Evolutionary conservation across 2,888 invertebrate species (phyloP), one percentile per base, ranked within the genome.

Genomic region (Lycaena phlaeas): DNA sequence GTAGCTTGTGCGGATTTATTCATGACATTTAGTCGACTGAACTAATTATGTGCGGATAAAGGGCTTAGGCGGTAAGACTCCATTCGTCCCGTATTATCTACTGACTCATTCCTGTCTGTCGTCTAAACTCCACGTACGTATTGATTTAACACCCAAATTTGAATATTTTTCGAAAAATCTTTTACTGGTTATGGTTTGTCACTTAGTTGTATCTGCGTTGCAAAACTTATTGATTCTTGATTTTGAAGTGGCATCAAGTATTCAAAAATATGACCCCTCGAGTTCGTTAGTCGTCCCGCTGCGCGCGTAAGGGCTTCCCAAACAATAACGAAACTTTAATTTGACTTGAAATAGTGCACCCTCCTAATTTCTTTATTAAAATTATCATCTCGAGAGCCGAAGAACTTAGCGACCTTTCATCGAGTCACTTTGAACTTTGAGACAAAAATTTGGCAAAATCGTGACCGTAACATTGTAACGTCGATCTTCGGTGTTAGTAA

Each of bases 251-350:
- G 12, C 22, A 9, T 40, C 40, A 15, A 42, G 27, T 28, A 36
- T 26, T 43, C 36, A 40, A 42, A 48, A 50, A 50, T 45, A 49
- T 48, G 43, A 43, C 27, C 37, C 43, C 44, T 46, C 40, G 42
- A 48, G 47, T 46, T 44, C 36, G 39, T 55, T 53, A 57, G 57
- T 54, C 55, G 50, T 56, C 66, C 68, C 59, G 61, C 65, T 65
- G 63, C 39, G 51, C 50, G 63, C 39, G 51, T 49, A 56, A 61
- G 64, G 64, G 67, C 58, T 64, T 58, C 54, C 56, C 60, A 47
- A 69, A 71, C 70, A 77, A 76, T 74, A 72, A 72, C 60, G 61
- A 49, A 69, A 67, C 67, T 71, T 70, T 73, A 78, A 76, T 79
- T 73, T 63, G 57, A 64, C 63, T 71, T 62, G 56, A 66, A 75